A percentile compares a stretch with the other conserved stretches of the same genome.
These are phyloP conservation scores for Conger conger DNA, from an alignment of 2,113 vertebrate genomes.

Conservation along the genomic window DNA sequence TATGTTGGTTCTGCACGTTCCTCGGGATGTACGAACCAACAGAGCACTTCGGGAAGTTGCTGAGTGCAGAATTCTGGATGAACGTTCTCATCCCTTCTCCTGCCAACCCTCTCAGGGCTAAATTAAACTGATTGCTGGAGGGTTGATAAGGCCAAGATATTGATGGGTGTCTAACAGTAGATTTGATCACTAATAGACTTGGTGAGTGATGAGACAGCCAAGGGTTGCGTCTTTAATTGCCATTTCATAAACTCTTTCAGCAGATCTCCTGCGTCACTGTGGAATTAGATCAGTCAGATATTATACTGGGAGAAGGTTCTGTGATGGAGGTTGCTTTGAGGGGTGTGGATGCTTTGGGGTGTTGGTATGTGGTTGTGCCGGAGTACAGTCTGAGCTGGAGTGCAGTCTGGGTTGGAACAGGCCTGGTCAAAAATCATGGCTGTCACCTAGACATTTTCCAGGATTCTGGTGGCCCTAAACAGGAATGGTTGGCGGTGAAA, in stretches of 20 bases:
- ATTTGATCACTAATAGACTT: background rate
- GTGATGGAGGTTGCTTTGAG: background rate
- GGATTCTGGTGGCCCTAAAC: too few relatives aligned
- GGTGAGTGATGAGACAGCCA: background rate
- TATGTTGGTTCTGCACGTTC: background rate
- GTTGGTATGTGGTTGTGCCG: background rate
- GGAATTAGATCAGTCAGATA: background rate
- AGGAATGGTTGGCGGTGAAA: constrained; percentile 22
- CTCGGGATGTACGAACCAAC: background rate
- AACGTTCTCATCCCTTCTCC: background rate
- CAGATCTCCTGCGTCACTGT: background rate
- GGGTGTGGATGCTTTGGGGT: background rate
- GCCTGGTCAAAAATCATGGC: background rate
- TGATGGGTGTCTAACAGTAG: background rate
- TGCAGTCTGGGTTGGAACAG: background rate
- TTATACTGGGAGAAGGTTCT: background rate
- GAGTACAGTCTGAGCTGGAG: too few relatives aligned
- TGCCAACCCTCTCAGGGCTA: background rate
- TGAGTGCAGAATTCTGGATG: background rate
- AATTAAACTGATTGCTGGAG: background rate
- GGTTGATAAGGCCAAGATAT: background rate
- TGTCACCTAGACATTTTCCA: too few relatives aligned
- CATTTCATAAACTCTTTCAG: background rate
- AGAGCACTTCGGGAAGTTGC: background rate
- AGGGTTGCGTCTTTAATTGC: background rate